Base-by-base conservation (phyloP, 2,888 invertebrate genomes). In the Melolontha melolontha region DNA sequence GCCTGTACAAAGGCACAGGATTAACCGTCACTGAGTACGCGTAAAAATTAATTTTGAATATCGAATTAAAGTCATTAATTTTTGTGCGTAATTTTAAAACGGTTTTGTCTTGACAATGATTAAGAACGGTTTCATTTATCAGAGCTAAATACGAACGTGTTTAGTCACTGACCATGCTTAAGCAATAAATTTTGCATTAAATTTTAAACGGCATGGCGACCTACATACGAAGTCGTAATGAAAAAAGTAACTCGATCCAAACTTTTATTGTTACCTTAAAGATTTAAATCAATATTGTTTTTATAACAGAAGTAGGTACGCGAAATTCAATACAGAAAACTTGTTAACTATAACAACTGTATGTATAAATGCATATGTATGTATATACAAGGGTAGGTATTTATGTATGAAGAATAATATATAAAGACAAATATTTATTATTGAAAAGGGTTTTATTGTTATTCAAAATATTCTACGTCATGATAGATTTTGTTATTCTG, bases 181-280 rank as follows among this genome's bases (percentile, higher is more conserved):
- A 71, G 70, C 67, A 63, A 72, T 72, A 71, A 71, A 71, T 68
- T 71, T 72, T 68, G 65, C 67, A 71, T 69, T 72, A 57, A 75
- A 54, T 64, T 73, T 70, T 63, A 70, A 34, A 75, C 75, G 29
- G 70, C 75, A 54, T 71, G 74, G 50, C 79, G 70, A 72, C 83
- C 52, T 82, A 78, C 66, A 82, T 82, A 71, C 2, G 14, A n/a
- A 22, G 11, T 7, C 14, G 34, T 55, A 55, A 55, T 55, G 55
- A 40, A 55, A 55, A 55, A 55, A 17, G 55, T 55, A 55, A 55
- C 41, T 34, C 40, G 55, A 55, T 10, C 16, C 55, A 50, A 50
- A 50, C 11, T n/a, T 34, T 34, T 6, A 34, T 34, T 34, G 34
- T 34, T 34, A 34, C 34, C n/a, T 34, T 34, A 34, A 34, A 34